These are phyloP conservation scores for Menidia menidia DNA, from an alignment of 2,797 vertebrate species.

Conservation along the genomic window DNA sequence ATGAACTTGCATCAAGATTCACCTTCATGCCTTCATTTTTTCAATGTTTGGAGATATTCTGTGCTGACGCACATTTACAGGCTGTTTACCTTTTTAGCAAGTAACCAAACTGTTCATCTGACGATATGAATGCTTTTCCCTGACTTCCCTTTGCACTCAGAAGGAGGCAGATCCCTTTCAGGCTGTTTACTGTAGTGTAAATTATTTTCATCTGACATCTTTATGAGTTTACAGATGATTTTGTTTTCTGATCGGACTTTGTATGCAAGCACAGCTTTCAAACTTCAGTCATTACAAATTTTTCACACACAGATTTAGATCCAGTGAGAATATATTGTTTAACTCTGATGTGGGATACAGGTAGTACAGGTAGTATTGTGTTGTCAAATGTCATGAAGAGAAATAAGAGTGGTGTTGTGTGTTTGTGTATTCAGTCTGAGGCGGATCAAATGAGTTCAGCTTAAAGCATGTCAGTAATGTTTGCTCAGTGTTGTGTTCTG, in stretches of 20 bases:
- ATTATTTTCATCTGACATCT: no score
- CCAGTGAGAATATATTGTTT: background rate
- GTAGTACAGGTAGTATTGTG: background rate
- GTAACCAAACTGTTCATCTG: no score
- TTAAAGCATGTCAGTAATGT: background rate
- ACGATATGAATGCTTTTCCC: no score
- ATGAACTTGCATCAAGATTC: background rate
- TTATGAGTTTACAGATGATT: no score
- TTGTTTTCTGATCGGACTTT: no score
- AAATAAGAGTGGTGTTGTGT: conserved; percentile 8
- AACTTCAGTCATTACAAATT: no score
- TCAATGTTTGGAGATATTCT: background rate
- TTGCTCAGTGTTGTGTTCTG: no score
- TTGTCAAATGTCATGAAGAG: conserved; percentile 20
- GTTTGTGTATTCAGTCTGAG: conserved; percentile 18
- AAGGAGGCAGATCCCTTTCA: background rate
- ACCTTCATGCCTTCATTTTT: background rate
- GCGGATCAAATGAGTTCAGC: conserved; percentile 16
- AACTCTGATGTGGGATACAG: conserved; percentile 12
- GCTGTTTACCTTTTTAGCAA: no score
- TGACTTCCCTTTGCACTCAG: background rate
- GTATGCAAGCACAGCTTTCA: no score
- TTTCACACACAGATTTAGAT: background rate
- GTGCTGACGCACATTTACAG: background rate
- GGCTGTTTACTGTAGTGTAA: background rate